Conservation (phyloP, 2,113 vertebrate genomes). For the Pogona vitticeps region DNA sequence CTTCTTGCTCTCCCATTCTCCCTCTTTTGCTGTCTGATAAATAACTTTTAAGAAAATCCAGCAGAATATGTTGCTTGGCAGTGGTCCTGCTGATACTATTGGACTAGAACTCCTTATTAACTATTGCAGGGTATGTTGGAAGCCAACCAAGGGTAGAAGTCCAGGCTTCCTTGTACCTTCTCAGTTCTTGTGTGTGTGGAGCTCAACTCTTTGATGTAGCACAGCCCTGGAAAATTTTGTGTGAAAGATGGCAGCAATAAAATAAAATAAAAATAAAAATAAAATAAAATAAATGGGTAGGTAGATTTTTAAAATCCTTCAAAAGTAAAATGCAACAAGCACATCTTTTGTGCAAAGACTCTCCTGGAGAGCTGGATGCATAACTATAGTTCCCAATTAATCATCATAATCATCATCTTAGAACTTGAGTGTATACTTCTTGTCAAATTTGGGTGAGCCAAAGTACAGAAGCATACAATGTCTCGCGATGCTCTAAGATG, state of each 20-base stretch:
- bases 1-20: background rate
- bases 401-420: no score
- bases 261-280: background rate
- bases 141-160: no score
- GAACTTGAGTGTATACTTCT: background rate
- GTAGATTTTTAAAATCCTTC: background rate
- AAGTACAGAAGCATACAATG: no score
- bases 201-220: background rate
- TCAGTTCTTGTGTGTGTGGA: background rate
- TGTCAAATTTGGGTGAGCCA: background rate
- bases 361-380: background rate
- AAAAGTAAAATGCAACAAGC: background rate
- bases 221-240: background rate
- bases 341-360: background rate
- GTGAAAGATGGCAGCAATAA: background rate
- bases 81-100: background rate
- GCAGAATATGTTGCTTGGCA: slow-evolving; percentile 22
- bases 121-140: no score
- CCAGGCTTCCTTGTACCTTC: no score
- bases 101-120: background rate
- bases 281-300: background rate
- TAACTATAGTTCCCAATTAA: background rate
- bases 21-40: background rate
- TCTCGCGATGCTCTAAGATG: no score
- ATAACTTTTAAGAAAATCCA: slow-evolving; percentile 12